These are phyloP conservation scores for Mya arenaria DNA, from an alignment of 1,140 invertebrate species.

Conservation along the genomic window DNA sequence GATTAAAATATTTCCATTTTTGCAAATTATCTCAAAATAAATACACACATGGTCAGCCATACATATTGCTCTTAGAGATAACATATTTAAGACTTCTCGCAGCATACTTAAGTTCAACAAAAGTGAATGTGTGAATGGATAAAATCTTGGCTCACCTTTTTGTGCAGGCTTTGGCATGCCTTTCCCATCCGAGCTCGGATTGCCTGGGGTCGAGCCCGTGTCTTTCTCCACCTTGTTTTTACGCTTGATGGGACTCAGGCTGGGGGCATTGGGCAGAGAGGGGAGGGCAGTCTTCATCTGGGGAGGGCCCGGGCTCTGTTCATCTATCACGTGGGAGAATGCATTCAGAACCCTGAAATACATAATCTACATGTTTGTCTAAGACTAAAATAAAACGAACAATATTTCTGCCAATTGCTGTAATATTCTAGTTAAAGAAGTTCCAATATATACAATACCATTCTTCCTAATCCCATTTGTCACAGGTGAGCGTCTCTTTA, in stretches of 20 bases:
- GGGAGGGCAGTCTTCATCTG: conserved; percentile 81
- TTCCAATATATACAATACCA: no score
- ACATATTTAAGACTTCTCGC: no score
- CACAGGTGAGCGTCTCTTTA: no score
- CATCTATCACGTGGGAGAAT: conserved; percentile 89
- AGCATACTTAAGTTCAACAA: no score
- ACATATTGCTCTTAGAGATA: no score
- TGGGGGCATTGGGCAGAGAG: conserved; percentile 81
- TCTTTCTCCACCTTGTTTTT: conserved; percentile 78
- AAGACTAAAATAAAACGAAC: no score
- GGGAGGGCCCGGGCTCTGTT: conserved; percentile 84
- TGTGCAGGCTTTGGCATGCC: conserved; percentile 66
- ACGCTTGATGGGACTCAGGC: conserved; percentile 81
- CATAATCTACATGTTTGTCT: no score
- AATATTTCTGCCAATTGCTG: no score
- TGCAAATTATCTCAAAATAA: not conserved
- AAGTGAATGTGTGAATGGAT: not conserved
- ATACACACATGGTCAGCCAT: no score
- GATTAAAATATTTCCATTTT: not conserved
- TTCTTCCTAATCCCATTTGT: no score
- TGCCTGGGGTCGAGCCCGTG: conserved; percentile 48
- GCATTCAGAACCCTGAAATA: conserved; percentile 86
- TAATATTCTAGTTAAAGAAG: no score
- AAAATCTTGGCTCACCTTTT: conserved; percentile 70
- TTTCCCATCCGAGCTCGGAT: conserved; percentile 61